These are phyloP conservation scores for Pseudolycoriella hygida DNA, from an alignment of 2,888 invertebrate species.

Conservation along the genomic window DNA sequence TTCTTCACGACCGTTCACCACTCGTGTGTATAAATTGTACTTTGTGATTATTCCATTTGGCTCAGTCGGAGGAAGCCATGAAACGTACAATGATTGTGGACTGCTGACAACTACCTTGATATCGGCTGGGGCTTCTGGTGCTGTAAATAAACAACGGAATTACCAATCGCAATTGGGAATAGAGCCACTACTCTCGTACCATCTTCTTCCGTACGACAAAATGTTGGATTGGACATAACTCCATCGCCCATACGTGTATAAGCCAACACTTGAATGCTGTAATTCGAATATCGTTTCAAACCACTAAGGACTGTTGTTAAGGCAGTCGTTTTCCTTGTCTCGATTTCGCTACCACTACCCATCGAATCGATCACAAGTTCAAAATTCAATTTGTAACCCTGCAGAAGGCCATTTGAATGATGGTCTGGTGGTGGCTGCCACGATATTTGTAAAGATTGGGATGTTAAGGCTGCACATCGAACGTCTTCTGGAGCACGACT, in stretches of 20 bases:
- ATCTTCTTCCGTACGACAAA: slow-evolving; percentile 63
- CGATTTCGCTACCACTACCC: slow-evolving; percentile 31
- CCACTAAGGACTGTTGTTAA: slow-evolving; percentile 50
- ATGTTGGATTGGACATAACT: slow-evolving; percentile 43
- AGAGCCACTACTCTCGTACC: slow-evolving; percentile 35
- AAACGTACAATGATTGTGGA: slow-evolving; percentile 52
- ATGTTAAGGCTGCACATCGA: slow-evolving; percentile 53
- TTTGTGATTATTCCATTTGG: slow-evolving; percentile 62
- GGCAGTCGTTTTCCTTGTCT: slow-evolving; percentile 47
- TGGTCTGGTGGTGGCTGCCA: slow-evolving; percentile 63
- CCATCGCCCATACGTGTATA: slow-evolving; percentile 67
- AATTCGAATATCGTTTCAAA: slow-evolving; percentile 59
- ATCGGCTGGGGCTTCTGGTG: slow-evolving; percentile 60
- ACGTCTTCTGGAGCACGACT: slow-evolving; percentile 63
- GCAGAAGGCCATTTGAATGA: slow-evolving; percentile 56
- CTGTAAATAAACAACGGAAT: slow-evolving; percentile 27
- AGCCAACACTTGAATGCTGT: slow-evolving; percentile 62
- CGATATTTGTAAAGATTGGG: slow-evolving; percentile 57
- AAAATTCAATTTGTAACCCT: slow-evolving; percentile 55
- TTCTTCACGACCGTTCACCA: slow-evolving; percentile 49
- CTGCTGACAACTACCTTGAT: slow-evolving; percentile 64
- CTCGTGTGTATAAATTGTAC: slow-evolving; percentile 51
- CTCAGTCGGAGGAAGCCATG: slow-evolving; percentile 58
- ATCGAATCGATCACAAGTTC: slow-evolving; percentile 43
- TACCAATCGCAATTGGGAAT: too few relatives aligned